A percentile compares a stretch with the other conserved stretches of the same genome.
phyloP scores from a whole-genome alignment of 2,888 invertebrate genomes.

The Lithophane ornitopus region DNA sequence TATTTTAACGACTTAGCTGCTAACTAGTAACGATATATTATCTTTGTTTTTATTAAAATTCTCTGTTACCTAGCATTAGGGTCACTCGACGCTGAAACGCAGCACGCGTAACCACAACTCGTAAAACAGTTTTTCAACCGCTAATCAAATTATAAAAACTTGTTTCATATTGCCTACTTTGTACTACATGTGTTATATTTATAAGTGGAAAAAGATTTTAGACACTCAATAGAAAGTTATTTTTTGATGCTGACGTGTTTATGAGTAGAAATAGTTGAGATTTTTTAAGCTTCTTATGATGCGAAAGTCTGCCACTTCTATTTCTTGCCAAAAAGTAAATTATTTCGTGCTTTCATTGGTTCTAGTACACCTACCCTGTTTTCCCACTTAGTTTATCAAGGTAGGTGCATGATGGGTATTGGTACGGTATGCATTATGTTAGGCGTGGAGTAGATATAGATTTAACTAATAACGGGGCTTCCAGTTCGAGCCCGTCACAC shows the following conservation, averaged over 20 bases:
- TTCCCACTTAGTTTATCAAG: neutral
- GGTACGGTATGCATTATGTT: neutral
- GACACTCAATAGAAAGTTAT: slow-evolving; percentile 44
- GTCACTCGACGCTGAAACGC: slow-evolving; percentile 48
- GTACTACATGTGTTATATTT: slow-evolving; percentile 26
- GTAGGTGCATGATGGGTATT: neutral
- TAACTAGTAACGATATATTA: slow-evolving; percentile 14
- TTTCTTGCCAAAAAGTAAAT: neutral
- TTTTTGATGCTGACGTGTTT: slow-evolving; percentile 26
- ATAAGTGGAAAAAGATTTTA: slow-evolving; percentile 19
- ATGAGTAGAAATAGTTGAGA: slow-evolving; percentile 16
- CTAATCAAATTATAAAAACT: slow-evolving; percentile 45
- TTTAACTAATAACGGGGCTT: slow-evolving; percentile 6
- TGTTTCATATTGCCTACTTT: slow-evolving; percentile 34
- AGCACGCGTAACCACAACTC: slow-evolving; percentile 51
- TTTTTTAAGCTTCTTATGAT: neutral
- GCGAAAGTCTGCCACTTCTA: neutral
- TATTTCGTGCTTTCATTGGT: neutral
- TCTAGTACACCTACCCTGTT: neutral
- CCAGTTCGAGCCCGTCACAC: neutral
- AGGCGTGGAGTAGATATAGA: neutral
- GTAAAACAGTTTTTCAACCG: slow-evolving; percentile 51
- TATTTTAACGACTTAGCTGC: slow-evolving; percentile 70
- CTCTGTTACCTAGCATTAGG: slow-evolving; percentile 27
- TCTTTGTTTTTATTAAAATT: neutral